Base-by-base conservation (phyloP, 2,888 invertebrate species). In the Tillus elongatus region DNA sequence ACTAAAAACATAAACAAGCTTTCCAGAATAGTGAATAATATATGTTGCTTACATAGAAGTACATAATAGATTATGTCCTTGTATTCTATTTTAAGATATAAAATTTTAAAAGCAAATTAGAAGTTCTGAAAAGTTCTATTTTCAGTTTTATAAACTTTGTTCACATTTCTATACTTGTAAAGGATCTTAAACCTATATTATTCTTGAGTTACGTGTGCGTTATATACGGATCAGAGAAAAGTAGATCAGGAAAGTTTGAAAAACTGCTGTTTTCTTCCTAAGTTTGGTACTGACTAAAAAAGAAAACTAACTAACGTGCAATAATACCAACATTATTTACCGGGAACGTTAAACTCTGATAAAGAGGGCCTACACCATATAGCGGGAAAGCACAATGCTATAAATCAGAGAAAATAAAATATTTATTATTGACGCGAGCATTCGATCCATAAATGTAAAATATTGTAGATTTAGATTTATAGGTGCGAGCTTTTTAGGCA, bases 211-310 rank as follows among this genome's bases (percentile, higher is more conserved):
- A 50, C 49, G 46, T 45, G 45, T 43, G 42, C 41, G 45, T 49
- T 49, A 51, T 49, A 50, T 49, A 47, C 51, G 50, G 50, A 52
- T 49, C 50, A 52, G 48, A 39, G 43, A 33, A 48, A 51, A 50
- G 49, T 50, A 45, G 49, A 52, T 52, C 47, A 45, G 39, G 34
- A 49, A 50, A 51, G 41, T 50, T 50, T 48, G 46, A 49, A 46
- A 51, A 51, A 51, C 49, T 48, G 49, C 50, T 47, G 49, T 51
- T 50, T 50, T 47, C 44, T 38, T 40, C 35, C 37, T 29, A 47
- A 50, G 40, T 47, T 49, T 39, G 33, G 33, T 32, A 40, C 37
- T 39, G 45, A 40, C 42, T 44, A 35, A 46, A 49, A 46, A 42
- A 44, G 39, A 41, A 50, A 50, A 46, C 46, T 45, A 46, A 48